Percentiles rank a stretch among this genome's conserved stretches.
Conservation (phyloP, 2,888 invertebrate genomes). For the Muschampia plurimacula region DNA sequence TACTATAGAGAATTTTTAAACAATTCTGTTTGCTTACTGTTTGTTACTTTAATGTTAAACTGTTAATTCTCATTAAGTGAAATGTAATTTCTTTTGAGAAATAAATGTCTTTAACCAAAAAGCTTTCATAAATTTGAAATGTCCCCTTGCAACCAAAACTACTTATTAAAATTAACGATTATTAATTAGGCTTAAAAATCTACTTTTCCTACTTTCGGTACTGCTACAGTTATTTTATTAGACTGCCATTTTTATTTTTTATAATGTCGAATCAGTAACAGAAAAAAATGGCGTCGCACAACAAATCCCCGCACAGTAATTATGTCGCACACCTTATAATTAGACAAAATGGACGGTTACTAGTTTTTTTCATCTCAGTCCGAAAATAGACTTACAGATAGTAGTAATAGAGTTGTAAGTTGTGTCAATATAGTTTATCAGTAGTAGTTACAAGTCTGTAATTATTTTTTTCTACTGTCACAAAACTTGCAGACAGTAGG, state of each 20-base stretch:
- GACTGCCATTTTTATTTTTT: constrained; percentile 15
- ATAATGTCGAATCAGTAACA: constrained; percentile 1
- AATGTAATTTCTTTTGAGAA: no score
- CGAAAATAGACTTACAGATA: constrained; percentile 54
- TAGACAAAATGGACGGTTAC: constrained; percentile 57
- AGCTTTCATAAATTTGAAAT: no score
- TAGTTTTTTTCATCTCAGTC: constrained; percentile 58
- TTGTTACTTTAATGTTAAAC: no score
- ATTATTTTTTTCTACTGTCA: constrained; percentile 47
- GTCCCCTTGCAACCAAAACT: background rate
- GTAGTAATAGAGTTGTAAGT: constrained; percentile 51
- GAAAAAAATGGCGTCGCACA: constrained; percentile 35
- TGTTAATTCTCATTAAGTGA: no score
- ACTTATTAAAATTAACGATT: background rate
- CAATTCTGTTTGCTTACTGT: no score
- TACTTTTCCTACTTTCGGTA: background rate
- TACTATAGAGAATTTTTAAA: no score
- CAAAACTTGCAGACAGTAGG: constrained; percentile 38
- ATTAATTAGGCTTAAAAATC: background rate
- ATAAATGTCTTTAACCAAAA: no score
- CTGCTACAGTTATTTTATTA: background rate
- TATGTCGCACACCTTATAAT: constrained; percentile 70
- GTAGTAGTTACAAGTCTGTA: constrained; percentile 51
- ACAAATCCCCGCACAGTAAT: constrained; percentile 55
- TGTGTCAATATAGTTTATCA: constrained; percentile 53